Base-by-base conservation (phyloP, 2,888 invertebrate species). In the Noctuana brunneofusca region DNA sequence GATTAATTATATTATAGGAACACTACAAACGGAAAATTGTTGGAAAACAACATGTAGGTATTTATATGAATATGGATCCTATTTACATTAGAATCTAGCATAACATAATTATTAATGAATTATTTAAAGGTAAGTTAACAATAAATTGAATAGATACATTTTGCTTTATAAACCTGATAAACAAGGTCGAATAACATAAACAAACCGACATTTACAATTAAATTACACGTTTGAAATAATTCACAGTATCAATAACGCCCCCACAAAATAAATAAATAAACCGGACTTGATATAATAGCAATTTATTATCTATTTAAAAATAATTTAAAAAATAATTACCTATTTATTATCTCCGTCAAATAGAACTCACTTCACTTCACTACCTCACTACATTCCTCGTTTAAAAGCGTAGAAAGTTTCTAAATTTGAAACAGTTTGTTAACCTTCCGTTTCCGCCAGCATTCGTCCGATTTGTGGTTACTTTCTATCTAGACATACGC, bases 401-500 rank as follows among this genome's bases (percentile, higher is more conserved):
- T 20, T 16, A 41, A 14, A 38, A 18, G 8, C 18, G 54, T 49
- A 63, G 62, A 56, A 63, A 63, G 55, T 60, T 55, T 41, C 41
- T 55, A 27, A 49, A 35, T 52, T 50, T 24, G 18, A 41, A 62
- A 56, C 49, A 50, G 63, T 63, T 55, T 54, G 6, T 55, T 56
- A 50, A 63, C 63, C 63, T 43, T 50, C 5, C 38, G 55, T 55
- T 60, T 60, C 46, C 32, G 55, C 55, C 48, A 55, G 18, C 35
- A 43, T 55, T 52, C 43, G 43, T 54, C 50, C 49, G 12, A 55
- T 49, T 54, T 50, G 35, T 20, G 30, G 18, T 43, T 43, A 18
- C 30, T 50, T 50, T 57, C 63, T 63, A 57, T 63, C 63, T 63
- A 63, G 32, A 41, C 50, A 56, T 43, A 50, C 63, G 54, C 55